These are phyloP conservation scores for Hypsopygia costalis DNA, from an alignment of 2,888 invertebrate genomes.

Conservation along the genomic window DNA sequence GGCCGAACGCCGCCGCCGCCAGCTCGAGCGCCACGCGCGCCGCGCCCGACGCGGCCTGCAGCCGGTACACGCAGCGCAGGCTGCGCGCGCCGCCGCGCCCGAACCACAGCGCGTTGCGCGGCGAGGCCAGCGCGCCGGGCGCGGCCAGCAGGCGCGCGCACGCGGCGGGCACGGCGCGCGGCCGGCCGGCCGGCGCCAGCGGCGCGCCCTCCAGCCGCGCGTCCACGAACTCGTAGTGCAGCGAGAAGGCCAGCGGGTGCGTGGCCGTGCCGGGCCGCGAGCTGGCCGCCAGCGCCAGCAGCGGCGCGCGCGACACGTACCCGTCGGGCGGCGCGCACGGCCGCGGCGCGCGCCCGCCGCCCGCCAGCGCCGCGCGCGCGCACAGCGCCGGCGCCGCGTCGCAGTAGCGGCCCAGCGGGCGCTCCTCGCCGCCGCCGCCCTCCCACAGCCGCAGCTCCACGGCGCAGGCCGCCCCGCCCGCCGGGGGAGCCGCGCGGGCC, in stretches of 20 bases:
- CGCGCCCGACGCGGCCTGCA: slow-evolving; percentile 79
- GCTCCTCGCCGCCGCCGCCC: slow-evolving; percentile 81
- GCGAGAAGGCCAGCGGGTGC: slow-evolving; percentile 86
- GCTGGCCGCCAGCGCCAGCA: slow-evolving; percentile 63
- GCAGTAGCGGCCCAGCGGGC: slow-evolving; percentile 85
- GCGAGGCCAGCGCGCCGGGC: slow-evolving; percentile 83
- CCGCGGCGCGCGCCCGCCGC: slow-evolving; percentile 86
- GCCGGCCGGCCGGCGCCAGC: slow-evolving; percentile 65
- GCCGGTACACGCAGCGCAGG: slow-evolving; percentile 88
- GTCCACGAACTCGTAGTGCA: slow-evolving; percentile 92
- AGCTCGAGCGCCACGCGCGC: slow-evolving; percentile 82
- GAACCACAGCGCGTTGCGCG: slow-evolving; percentile 90
- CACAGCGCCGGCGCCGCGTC: slow-evolving; percentile 89
- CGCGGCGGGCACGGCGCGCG: slow-evolving; percentile 47
- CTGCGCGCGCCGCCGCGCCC: slow-evolving; percentile 90
- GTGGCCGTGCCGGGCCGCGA: slow-evolving; percentile 87
- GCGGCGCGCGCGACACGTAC: slow-evolving; percentile 80
- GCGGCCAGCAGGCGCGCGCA: slow-evolving; percentile 56
- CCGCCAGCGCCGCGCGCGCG: slow-evolving; percentile 88
- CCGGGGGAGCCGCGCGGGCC: slow-evolving; percentile 17
- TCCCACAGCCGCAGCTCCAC: slow-evolving; percentile 88
- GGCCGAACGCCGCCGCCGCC: slow-evolving; percentile 87
- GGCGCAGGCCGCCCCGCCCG: slow-evolving; percentile 69
- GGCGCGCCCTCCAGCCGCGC: slow-evolving; percentile 87
- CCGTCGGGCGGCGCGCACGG: slow-evolving; percentile 91